Percentiles rank a stretch among this genome's conserved stretches.
phyloP scores from a whole-genome alignment of 2,113 vertebrate genomes.

The Polypterus bichir region DNA sequence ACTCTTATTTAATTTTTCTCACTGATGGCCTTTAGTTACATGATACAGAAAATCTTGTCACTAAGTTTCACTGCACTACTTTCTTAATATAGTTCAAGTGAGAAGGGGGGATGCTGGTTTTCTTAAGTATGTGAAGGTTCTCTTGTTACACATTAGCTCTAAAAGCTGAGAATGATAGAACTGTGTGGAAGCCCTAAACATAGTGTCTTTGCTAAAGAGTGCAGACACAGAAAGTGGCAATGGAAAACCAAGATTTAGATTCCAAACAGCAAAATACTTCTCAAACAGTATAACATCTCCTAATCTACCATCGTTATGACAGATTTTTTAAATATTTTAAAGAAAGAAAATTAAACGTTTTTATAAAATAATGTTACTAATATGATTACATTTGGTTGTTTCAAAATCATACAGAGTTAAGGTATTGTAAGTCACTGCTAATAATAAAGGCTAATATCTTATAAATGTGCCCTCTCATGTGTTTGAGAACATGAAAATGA shows the following conservation, averaged over 20 bases:
- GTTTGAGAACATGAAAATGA: too few species aligned
- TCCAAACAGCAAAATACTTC: background rate
- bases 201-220: background rate
- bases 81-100: conserved; percentile 15
- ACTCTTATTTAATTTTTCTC: conserved; percentile 12
- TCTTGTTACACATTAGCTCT: conserved; percentile 6
- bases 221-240: conserved; percentile 7
- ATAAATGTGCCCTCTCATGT: too few species aligned
- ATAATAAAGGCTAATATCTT: too few species aligned
- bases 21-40: conserved; percentile 42
- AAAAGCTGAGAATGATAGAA: conserved; percentile 12
- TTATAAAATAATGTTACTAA: too few species aligned
- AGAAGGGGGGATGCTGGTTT: conserved; percentile 10
- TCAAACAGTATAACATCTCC: too few species aligned
- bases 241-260: conserved; percentile 6
- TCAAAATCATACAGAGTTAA: too few species aligned
- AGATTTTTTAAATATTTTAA: too few species aligned
- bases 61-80: conserved; percentile 29
- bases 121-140: conserved; percentile 1
- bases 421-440: too few species aligned
- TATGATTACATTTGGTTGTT: too few species aligned
- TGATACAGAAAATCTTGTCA: conserved; percentile 22
- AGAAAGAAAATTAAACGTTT: too few species aligned
- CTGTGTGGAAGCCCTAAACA: background rate
- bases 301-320: too few species aligned